Base-by-base conservation (phyloP, 1,140 invertebrate genomes). In the fruit fly (Drosophila melanogaster) region DNA sequence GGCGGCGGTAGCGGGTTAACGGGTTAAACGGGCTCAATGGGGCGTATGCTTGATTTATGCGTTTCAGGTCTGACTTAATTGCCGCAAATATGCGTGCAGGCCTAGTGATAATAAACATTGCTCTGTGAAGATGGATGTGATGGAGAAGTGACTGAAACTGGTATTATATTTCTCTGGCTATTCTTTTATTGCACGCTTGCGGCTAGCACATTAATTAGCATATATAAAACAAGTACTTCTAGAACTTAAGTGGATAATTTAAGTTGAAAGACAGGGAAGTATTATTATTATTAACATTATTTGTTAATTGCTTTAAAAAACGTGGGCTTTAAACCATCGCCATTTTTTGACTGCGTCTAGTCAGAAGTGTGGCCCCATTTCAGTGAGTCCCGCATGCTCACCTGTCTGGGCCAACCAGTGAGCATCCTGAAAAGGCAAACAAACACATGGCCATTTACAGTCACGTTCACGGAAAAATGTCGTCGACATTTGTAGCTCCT, bases 31-130 rank as follows among this genome's bases (percentile, higher is more conserved):
- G 46, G 33, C 67, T 50, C 80, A 81, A 81, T 81, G 79, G 79
- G 64, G 75, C 76, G 80, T 71, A 84, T 84, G 58, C 70, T 46
- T 84, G 80, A 83, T 83, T 83, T 83, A 83, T 83, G 75, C 50
- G 54, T 55, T 64, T 54, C 24, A 43, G 50, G 43, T 26, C 40
- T 44, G 51, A 37, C 65, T 79, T 83, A 83, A 83, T 83, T 83
- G 79, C 80, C 77, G 80, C 75, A 70, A 73, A 74, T 75, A 83
- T 69, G 61, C 58, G 51, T 79, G 75, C 40, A 15, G 53, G 8
- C 69, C 54, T 44, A 72, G 37, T 72, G 51, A 44, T 71, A 72
- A 72, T 71, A 43, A 58, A 72, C 66, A 72, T 59, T 37, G 57
- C 65, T 72, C 69, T 51, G 71, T 26, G 40, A 59, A 71, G 67